These are phyloP conservation scores for Palythoa caribaeorum DNA, from an alignment of 92 coral and sea anemone species.

Conservation along the genomic window DNA sequence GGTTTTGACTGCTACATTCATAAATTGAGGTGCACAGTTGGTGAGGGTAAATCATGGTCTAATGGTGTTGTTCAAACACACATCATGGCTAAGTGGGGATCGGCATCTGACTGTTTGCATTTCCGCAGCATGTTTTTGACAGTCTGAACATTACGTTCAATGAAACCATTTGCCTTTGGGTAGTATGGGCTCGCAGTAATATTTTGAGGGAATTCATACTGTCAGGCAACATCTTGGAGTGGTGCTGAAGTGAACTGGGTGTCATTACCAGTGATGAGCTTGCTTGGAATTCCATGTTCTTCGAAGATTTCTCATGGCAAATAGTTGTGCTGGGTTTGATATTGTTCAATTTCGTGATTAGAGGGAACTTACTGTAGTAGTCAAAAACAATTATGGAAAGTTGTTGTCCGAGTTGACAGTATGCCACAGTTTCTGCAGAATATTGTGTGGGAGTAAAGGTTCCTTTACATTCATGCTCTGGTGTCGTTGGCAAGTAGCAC, in stretches of 20 bases:
- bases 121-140: constrained; percentile 65
- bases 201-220: constrained; percentile 35
- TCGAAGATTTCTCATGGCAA: constrained; percentile 67
- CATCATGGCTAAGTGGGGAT: constrained; percentile 76
- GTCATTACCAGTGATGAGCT: constrained; percentile 55
- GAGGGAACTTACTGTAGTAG: constrained; percentile 73
- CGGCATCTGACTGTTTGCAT: constrained; percentile 72
- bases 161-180: constrained; percentile 60
- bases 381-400: constrained; percentile 62
- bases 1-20: constrained; percentile 74
- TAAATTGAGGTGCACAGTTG: constrained; percentile 70
- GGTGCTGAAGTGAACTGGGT: constrained; percentile 51
- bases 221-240: constrained; percentile 12
- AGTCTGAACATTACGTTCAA: constrained; percentile 58
- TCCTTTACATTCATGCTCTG: constrained; percentile 76
- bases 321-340: neutral
- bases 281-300: constrained; percentile 66
- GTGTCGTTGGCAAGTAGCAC: constrained; percentile 72
- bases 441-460: constrained; percentile 69
- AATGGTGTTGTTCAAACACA: constrained; percentile 77
- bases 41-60: constrained; percentile 67
- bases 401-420: constrained; percentile 57
- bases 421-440: constrained; percentile 64
- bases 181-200: neutral
- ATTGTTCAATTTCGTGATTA: constrained; percentile 57